Evolutionary conservation across 2,888 invertebrate species (phyloP).

Genomic region (Ormyrus thymus): DNA sequence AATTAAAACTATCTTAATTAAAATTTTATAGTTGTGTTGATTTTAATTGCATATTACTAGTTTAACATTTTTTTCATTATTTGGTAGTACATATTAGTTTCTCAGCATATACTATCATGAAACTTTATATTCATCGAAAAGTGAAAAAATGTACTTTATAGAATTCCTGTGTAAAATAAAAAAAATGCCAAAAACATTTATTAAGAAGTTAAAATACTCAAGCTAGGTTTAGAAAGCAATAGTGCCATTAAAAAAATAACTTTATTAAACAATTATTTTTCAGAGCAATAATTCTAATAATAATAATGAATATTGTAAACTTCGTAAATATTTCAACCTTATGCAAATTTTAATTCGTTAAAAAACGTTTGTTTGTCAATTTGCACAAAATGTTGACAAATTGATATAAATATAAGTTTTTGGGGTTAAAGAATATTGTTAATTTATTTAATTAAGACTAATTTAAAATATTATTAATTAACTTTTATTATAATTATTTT

Average conservation of each 20-base stretch:
- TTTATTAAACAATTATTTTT: conserved; percentile 13
- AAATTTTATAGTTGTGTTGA: conserved; percentile 7
- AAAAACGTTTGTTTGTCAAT: neutral
- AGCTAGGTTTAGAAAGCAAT: conserved; percentile 20
- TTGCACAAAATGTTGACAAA: conserved; percentile 13
- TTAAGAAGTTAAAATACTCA: conserved; percentile 14
- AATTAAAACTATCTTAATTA: conserved; percentile 8
- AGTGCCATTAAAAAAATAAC: conserved; percentile 42
- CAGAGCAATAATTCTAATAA: neutral
- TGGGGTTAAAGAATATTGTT: neutral
- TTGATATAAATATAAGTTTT: neutral
- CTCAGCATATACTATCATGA: conserved; percentile 4
- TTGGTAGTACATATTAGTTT: conserved; percentile 11
- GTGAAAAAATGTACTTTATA: conserved; percentile 1
- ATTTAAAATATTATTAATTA: conserved; percentile 34
- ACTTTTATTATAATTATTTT: conserved; percentile 45
- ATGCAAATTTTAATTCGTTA: neutral
- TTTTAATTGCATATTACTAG: neutral
- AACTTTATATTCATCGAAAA: neutral
- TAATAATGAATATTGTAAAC: neutral
- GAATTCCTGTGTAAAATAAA: neutral
- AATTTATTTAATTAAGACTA: conserved; percentile 26
- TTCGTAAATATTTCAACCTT: neutral
- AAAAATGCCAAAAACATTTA: conserved; percentile 30
- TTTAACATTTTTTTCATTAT: conserved; percentile 1